phyloP scores from a whole-genome alignment of 1,140 invertebrate genomes.

The Drosophila chauvacae region DNA sequence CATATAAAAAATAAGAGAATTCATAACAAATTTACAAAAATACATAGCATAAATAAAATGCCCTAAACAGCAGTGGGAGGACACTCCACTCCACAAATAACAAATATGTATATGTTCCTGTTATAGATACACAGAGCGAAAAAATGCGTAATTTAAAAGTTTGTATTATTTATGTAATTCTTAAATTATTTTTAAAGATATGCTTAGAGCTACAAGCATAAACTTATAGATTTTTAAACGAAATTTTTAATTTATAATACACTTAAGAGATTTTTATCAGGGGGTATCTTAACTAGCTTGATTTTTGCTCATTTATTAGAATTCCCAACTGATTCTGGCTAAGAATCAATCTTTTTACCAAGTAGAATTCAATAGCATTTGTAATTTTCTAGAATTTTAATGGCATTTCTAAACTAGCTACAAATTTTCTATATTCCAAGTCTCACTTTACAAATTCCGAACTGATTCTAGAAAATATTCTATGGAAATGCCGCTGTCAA shows the following conservation, averaged over 20 bases:
- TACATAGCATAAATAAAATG: constrained; percentile 72
- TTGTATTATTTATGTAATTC: neutral
- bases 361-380: neutral
- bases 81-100: neutral
- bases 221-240: neutral
- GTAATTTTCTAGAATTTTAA: neutral
- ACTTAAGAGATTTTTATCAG: neutral
- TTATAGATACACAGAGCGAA: neutral
- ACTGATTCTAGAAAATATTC: neutral
- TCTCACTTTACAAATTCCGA: neutral
- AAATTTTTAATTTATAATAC: no score
- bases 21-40: constrained; percentile 71
- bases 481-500: no score
- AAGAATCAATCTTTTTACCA: neutral
- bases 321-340: neutral
- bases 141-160: neutral
- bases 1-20: constrained; percentile 50
- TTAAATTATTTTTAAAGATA: neutral
- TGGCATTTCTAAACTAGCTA: neutral
- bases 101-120: neutral
- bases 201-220: no score
- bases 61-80: constrained; percentile 30
- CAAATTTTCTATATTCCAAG: neutral
- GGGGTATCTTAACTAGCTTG: neutral
- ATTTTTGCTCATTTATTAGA: neutral